Evolutionary conservation across 2,113 vertebrate genomes (phyloP), one percentile per base, ranked within the genome.

Genomic region (Galemys pyrenaicus): DNA sequence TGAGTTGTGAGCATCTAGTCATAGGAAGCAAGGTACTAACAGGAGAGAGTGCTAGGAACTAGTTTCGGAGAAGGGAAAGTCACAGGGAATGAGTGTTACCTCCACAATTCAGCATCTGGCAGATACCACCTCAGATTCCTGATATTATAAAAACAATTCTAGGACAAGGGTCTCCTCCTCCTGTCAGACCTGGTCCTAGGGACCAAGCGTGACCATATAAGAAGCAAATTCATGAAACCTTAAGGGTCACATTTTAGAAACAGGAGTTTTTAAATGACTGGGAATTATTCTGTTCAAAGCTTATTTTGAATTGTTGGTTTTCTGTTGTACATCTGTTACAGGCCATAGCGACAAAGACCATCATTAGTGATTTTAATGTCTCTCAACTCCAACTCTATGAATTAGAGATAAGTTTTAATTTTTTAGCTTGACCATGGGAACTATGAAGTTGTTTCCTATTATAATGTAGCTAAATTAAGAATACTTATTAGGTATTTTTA

Each of bases 231-330:
- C 32, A 73, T 77, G 39, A 89, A 74, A n/a, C 54, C 9, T 87
- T 86, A 35, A 35, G 44, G 32, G 41, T 19, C 56, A 49, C n/a
- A 1, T 41, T 58, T 79, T 71, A 22, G 37, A 95, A 88, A 28
- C 1, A 54, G 30, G 6, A 10, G n/a, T 30, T 74, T 77, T 79
- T 80, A 89, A 91, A 37, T 77, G 41, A 68, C 19, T 64, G 12
- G 32, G 54, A 82, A 71, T 56, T 90, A 51, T 64, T 75, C 65
- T 58, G 49, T 28, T 37, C 19, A 19, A 32, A 44, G 7, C 5
- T 70, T 41, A 68, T 30, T 68, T 68, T 89, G 41, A 77, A 70
- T 85, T 79, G 9, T 74, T 93, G 24, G 20, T 78, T 93, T 95
- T 79, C 19, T 81, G 7, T 32, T 39, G 24, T 87, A 30, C 41